A percentile compares a stretch with the other conserved stretches of the same genome.
Conservation (phyloP, 2,113 vertebrate species). For the Zosterops japonicus region DNA sequence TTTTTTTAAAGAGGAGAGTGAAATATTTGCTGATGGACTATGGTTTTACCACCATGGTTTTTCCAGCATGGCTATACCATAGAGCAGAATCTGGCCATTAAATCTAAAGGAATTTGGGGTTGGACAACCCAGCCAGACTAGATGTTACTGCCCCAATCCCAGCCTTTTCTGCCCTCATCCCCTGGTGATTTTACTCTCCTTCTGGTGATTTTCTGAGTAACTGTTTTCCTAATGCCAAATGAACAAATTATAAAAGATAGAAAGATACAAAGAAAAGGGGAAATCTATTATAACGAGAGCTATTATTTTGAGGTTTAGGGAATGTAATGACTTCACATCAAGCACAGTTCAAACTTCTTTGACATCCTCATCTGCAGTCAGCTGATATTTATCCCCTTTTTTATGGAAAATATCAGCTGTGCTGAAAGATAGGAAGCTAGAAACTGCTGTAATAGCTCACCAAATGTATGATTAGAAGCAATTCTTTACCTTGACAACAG, state of each 20-base stretch:
- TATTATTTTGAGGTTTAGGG: neutral
- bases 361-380: neutral
- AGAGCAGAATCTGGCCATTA: neutral
- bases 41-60: neutral
- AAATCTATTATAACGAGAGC: neutral
- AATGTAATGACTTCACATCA: neutral
- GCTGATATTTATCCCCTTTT: neutral
- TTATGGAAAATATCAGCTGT: neutral
- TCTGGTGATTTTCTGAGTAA: neutral
- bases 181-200: neutral
- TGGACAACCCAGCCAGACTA: neutral
- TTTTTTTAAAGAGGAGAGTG: neutral
- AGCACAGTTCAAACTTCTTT: neutral
- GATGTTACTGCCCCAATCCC: neutral
- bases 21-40: neutral
- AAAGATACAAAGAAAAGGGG: neutral
- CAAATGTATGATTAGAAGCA: neutral
- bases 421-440: neutral
- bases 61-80: neutral
- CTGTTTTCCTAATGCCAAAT: fast-evolving
- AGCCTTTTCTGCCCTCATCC: neutral
- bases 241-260: neutral
- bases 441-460: neutral
- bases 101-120: neutral
- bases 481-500: neutral